phyloP scores from a whole-genome alignment of 2,888 invertebrate species.

The Leptinotarsa tumamoca region DNA sequence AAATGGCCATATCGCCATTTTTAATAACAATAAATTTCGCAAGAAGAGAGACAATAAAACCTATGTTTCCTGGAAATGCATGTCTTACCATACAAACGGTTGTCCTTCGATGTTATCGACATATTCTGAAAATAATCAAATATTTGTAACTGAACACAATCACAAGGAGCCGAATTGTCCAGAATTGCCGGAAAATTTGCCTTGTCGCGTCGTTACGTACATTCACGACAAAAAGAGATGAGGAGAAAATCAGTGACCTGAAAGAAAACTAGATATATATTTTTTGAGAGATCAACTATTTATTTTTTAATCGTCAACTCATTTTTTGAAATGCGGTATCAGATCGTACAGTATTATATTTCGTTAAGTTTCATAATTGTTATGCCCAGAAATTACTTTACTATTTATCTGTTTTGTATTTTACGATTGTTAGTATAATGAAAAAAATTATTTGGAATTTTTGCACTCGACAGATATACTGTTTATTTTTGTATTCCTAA shows the following conservation, averaged over 20 bases:
- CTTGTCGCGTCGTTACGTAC: neutral
- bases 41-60: neutral
- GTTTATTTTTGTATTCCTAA: too few relatives aligned
- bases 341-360: too few relatives aligned
- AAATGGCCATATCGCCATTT: neutral
- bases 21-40: neutral
- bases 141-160: neutral
- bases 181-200: slow-evolving; percentile 7
- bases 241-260: neutral
- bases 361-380: too few relatives aligned
- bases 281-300: too few relatives aligned
- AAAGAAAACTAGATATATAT: too few relatives aligned
- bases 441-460: too few relatives aligned
- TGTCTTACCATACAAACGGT: neutral
- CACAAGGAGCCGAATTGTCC: slow-evolving; percentile 15
- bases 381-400: too few relatives aligned
- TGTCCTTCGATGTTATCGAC: neutral
- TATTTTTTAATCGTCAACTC: too few relatives aligned
- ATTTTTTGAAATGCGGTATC: too few relatives aligned
- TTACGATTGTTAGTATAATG: too few relatives aligned
- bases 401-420: too few relatives aligned
- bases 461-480: too few relatives aligned
- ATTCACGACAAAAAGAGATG: neutral
- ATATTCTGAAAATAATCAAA: neutral
- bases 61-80: neutral